Percentiles rank a stretch among this genome's conserved stretches.
Evolutionary conservation across 2,113 vertebrate species (phyloP).

Genomic region (Psettodes erumei): DNA sequence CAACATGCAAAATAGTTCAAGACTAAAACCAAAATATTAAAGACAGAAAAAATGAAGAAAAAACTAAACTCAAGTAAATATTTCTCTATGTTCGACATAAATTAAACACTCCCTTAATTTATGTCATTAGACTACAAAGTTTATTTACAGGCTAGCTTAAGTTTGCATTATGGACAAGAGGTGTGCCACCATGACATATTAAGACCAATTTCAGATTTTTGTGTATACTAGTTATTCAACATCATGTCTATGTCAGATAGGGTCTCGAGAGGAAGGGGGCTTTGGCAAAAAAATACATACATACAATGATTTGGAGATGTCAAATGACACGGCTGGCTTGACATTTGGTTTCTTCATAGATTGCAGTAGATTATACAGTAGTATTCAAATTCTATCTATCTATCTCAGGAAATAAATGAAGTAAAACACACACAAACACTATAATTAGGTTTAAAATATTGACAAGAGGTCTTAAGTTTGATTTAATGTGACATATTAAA

Average conservation of each 20-base stretch:
- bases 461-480: conserved; percentile 44
- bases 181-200: conserved; percentile 21
- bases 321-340: conserved; percentile 24
- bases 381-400: conserved; percentile 2
- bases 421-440: conserved; percentile 58
- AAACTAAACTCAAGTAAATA: conserved; percentile 79
- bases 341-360: conserved; percentile 52
- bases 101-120: conserved; percentile 70
- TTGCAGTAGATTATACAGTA: conserved; percentile 26
- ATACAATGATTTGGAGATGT: conserved; percentile 5
- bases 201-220: conserved; percentile 21
- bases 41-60: conserved; percentile 55
- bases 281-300: conserved; percentile 55
- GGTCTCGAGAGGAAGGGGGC: conserved; percentile 1
- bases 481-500: conserved; percentile 54
- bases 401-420: conserved; percentile 57
- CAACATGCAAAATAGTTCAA: conserved; percentile 77
- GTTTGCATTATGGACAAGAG: conserved; percentile 58
- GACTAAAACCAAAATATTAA: conserved; percentile 59
- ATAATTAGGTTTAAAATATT: conserved; percentile 70
- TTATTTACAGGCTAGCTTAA: conserved; percentile 79
- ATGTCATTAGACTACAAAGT: conserved; percentile 57
- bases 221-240: conserved; percentile 5
- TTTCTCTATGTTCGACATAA: conserved; percentile 60
- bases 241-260: conserved; percentile 34